Percentiles rank a stretch among this genome's conserved stretches.
phyloP scores from a whole-genome alignment of 1,140 invertebrate genomes.

The Panonychus citri region DNA sequence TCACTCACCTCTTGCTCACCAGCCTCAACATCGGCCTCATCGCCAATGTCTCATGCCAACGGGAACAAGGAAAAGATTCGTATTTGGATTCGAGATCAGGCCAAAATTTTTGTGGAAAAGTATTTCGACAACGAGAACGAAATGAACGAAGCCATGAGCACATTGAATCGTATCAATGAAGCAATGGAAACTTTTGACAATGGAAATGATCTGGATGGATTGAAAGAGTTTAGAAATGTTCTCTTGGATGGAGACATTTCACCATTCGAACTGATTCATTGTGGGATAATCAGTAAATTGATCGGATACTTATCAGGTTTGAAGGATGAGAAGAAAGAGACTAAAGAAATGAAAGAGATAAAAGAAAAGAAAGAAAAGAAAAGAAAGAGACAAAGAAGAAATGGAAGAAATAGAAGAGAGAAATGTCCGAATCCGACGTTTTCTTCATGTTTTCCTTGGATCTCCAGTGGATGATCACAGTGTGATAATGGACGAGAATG shows the following conservation, averaged over 20 bases:
- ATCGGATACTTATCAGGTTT: constrained; percentile 46
- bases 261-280: constrained; percentile 92
- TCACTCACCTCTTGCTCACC: background rate
- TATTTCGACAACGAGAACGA: constrained; percentile 24
- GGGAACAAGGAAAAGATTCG: constrained; percentile 70
- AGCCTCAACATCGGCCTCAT: no score
- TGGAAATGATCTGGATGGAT: constrained; percentile 37
- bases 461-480: constrained; percentile 50
- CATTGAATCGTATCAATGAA: constrained; percentile 44
- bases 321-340: constrained; percentile 15
- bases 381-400: no score
- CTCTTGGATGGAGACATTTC: constrained; percentile 81
- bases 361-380: no score
- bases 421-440: constrained; percentile 56
- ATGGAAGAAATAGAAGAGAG: no score
- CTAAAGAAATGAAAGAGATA: no score
- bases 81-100: constrained; percentile 71
- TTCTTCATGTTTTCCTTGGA: constrained; percentile 72
- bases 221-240: constrained; percentile 59
- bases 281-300: constrained; percentile 64
- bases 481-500: background rate
- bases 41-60: no score
- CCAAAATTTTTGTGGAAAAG: constrained; percentile 36
- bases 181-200: constrained; percentile 45
- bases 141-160: constrained; percentile 31